Evolutionary conservation across 1,140 invertebrate species (phyloP).

Genomic region (Drosophila equinoxialis): DNA sequence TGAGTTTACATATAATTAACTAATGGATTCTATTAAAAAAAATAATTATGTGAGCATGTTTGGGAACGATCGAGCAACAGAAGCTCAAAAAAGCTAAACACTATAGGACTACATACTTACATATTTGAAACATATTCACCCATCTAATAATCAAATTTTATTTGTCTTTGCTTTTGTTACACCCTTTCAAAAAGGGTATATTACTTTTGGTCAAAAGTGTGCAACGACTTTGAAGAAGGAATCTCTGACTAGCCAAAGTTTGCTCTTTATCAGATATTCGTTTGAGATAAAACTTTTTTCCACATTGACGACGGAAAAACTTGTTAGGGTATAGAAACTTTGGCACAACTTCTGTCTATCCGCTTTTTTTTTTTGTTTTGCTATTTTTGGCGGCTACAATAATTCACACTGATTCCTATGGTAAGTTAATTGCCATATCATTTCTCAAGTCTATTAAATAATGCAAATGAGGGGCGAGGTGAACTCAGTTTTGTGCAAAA

Average conservation of each 20-base stretch:
- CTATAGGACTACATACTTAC: not conserved
- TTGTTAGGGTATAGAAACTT: too few species aligned
- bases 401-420: constrained; percentile 49
- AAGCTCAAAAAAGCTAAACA: too few species aligned
- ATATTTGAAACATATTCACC: constrained; percentile 15
- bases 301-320: too few species aligned
- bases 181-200: too few species aligned
- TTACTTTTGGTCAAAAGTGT: too few species aligned
- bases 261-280: too few species aligned
- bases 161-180: not conserved
- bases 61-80: too few species aligned
- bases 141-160: constrained; percentile 38
- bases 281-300: too few species aligned
- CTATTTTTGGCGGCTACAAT: constrained; percentile 24
- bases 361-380: not conserved
- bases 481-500: constrained; percentile 34
- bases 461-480: constrained; percentile 44
- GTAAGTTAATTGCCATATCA: constrained; percentile 20
- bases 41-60: too few species aligned
- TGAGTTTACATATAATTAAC: not conserved
- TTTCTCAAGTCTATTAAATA: constrained; percentile 31
- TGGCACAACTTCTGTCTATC: too few species aligned
- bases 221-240: too few species aligned
- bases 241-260: too few species aligned
- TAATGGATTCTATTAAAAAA: not conserved